Base-by-base conservation (phyloP, 2,113 vertebrate genomes). In the Calyptommatus sinebrachiatus region DNA sequence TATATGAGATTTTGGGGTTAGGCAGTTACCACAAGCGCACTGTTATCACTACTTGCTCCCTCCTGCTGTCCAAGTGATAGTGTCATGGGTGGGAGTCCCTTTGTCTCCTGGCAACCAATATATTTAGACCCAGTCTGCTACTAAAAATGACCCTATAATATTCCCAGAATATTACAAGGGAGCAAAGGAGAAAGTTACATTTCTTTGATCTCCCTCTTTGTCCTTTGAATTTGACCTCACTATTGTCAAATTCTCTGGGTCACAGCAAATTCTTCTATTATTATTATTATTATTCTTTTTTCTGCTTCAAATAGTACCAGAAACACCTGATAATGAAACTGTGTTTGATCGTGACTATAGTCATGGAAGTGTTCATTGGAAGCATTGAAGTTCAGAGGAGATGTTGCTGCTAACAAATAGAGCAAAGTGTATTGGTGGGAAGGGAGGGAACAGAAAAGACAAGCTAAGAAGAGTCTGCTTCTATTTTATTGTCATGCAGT, bases 261-360 rank as follows among this genome's bases (percentile, higher is more conserved):
- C n/a, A 46, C 12, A 26, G 8, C 35, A 73, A 62, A 68, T n/a
- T 68, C 71, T 78, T 78, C 60, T 60, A 69, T 78, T 78, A 67
- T 46, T 3, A 78, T 0, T 77, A n/a, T n/a, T n/a, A n/a, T n/a
- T n/a, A n/a, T n/a, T n/a, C n/a, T 81, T 74, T 70, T 45, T 35
- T 41, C 1, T 2, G 72, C 76, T 83, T 78, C 18, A 29, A 82
- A 79, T 75, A 89, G 83, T 88, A 86, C 31, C 18, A 84, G 70
- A 84, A 80, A n/a, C 1, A 87, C 22, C 5, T 73, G 65, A 29
- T 83, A 76, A 87, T 84, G 53, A 85, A 89, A 78, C 0, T 8
- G 2, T 75, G 45, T 50, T 69, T 75, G 11, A 41, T 85, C 69
- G 26, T 5, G 80, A 5, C 53, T 35, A 50, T 14, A 61, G 20